These are phyloP conservation scores for Tinamus major DNA, from an alignment of 2,797 vertebrate genomes.

Conservation along the genomic window DNA sequence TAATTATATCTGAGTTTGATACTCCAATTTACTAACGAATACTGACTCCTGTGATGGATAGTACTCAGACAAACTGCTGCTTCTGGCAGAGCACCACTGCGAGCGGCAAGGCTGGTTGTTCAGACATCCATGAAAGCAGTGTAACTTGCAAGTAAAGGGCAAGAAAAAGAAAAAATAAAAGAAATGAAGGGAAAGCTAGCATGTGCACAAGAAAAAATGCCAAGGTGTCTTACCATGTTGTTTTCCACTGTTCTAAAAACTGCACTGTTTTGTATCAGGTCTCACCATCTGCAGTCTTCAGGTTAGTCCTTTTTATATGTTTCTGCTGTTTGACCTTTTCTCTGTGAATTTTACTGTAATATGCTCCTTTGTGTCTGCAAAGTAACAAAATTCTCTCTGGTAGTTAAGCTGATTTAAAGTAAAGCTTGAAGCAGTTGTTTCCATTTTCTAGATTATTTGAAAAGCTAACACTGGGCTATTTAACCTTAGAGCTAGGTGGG, in stretches of 20 bases:
- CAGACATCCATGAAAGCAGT: background rate
- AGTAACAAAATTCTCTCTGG: background rate
- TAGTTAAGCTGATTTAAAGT: background rate
- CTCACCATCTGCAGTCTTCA: conserved; percentile 68
- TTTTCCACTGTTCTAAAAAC: conserved; percentile 59
- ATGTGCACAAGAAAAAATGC: conserved; percentile 47
- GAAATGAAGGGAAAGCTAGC: conserved; percentile 47
- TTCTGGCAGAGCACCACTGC: conserved; percentile 38
- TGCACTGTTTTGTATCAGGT: conserved; percentile 63
- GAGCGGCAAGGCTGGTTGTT: background rate
- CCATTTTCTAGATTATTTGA: background rate
- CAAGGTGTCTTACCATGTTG: conserved; percentile 25
- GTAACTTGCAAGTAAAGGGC: background rate
- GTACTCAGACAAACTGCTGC: conserved; percentile 19
- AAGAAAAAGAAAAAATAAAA: background rate
- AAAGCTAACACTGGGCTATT: background rate
- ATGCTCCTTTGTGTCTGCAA: background rate
- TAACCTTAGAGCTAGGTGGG: background rate
- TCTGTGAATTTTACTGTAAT: background rate
- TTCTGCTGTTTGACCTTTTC: conserved; percentile 1
- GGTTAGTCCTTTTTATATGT: conserved; percentile 61
- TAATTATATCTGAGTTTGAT: conserved; percentile 68
- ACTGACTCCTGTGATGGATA: conserved; percentile 47
- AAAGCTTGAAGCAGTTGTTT: background rate
- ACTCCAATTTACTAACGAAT: conserved; percentile 50